Percentiles rank a stretch among this genome's conserved stretches.
phyloP scores from a whole-genome alignment of 2,888 invertebrate species.

The Limenitis camilla region DNA sequence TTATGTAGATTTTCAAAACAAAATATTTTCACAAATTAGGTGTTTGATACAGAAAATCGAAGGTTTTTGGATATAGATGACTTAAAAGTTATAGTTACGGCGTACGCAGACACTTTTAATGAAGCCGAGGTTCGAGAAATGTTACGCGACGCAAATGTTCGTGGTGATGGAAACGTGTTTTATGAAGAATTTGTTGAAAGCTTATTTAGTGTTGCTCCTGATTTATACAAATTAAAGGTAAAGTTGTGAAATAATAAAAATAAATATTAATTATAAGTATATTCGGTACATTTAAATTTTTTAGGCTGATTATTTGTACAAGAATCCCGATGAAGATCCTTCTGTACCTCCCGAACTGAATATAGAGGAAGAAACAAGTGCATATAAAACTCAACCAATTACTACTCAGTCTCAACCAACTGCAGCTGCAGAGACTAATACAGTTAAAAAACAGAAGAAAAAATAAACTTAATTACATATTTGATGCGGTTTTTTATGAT shows the following conservation, averaged over 20 bases:
- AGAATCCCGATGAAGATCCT: slow-evolving; percentile 57
- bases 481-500: neutral
- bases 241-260: neutral
- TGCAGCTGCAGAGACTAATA: slow-evolving; percentile 20
- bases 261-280: neutral
- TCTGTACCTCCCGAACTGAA: slow-evolving; percentile 43
- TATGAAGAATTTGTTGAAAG: slow-evolving; percentile 55
- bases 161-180: slow-evolving; percentile 53
- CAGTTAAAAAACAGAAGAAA: neutral
- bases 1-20: neutral
- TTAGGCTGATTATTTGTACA: slow-evolving; percentile 51
- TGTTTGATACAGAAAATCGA: slow-evolving; percentile 60
- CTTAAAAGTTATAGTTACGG: slow-evolving; percentile 40
- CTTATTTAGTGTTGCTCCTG: slow-evolving; percentile 53
- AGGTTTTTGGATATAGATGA: slow-evolving; percentile 50
- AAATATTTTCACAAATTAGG: slow-evolving; percentile 29
- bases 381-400: too few relatives aligned
- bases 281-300: neutral
- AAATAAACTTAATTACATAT: neutral
- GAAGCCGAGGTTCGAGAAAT: slow-evolving; percentile 47
- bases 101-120: slow-evolving; percentile 41
- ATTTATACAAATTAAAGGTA: slow-evolving; percentile 51
- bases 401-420: slow-evolving; percentile 18
- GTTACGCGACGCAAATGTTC: slow-evolving; percentile 53
- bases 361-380: slow-evolving; percentile 21